Evolutionary conservation across 2,113 vertebrate species (phyloP), one percentile per base, ranked within the genome.

Genomic region (Colossoma macropomum): DNA sequence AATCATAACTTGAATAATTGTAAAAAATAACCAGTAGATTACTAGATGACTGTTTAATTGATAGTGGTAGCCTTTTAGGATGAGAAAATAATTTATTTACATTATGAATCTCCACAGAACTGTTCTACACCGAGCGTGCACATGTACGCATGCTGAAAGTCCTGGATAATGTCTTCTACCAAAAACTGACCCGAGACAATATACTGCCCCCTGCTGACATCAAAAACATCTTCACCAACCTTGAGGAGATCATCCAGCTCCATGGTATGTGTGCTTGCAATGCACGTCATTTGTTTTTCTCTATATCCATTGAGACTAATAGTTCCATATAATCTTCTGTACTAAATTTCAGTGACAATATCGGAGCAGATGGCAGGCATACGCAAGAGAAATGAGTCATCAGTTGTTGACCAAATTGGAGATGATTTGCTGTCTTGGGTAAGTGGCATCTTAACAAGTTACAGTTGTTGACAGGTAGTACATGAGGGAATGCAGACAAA

Each of bases 401-500:
- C 96, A 0, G 98, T 99, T 77, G 97, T 98, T 28, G 96, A 95
- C 85, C 93, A 95, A 50, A 99, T 99, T 23, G 98, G 97, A 56
- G 97, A 98, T 27, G 97, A 99, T 85, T 92, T 99, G 85, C 92
- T 99, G 81, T 93, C 91, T 12, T 98, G 97, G 97, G 98, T 99
- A 95, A 95, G 93, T n/a, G 65, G n/a, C 25, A 23, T 45, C 3
- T 1, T 41, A 9, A 1, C 34, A 45, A 0, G 0, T 73, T 66
- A 21, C 60, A 50, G 4, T 27, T 69, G 23, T 66, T 25, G 30
- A 62, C n/a, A 48, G 66, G 27, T n/a, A 1, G 3, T 45, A 5
- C 11, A 71, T 71, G 8, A 48, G 32, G 19, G 25, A 23, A 9
- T 72, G 17, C 5, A 73, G 50, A 66, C 17, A 56, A 56, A 56